Evolutionary conservation across 2,113 vertebrate genomes (phyloP).

Genomic region (Baryphthengus martii): DNA sequence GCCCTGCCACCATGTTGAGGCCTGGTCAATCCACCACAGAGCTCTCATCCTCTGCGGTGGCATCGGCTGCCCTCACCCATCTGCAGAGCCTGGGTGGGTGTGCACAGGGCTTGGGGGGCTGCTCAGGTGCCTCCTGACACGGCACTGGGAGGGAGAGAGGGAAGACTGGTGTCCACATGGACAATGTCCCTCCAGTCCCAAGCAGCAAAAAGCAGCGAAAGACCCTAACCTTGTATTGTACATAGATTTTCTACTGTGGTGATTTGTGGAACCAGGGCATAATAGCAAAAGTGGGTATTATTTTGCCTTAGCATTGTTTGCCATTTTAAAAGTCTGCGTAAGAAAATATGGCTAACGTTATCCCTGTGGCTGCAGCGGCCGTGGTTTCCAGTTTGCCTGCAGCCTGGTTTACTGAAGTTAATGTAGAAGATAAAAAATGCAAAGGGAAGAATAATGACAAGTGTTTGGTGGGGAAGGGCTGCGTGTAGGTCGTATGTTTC

Average conservation of each 20-base stretch:
- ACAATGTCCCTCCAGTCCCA: accelerated
- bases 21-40: neutral
- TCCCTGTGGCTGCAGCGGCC: neutral
- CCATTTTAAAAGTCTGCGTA: neutral
- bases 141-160: too few species aligned
- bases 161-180: neutral
- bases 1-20: neutral
- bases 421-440: neutral
- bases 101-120: neutral
- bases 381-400: neutral
- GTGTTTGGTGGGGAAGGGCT: neutral
- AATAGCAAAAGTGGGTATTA: neutral
- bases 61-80: constrained; percentile 52
- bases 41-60: neutral
- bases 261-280: neutral
- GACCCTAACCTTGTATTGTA: too few species aligned
- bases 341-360: neutral
- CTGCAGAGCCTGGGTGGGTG: constrained; percentile 75
- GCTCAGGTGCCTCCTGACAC: neutral
- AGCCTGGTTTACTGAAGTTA: neutral
- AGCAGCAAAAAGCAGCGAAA: neutral
- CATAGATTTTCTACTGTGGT: accelerated
- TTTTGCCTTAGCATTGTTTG: neutral
- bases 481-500: neutral
- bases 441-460: neutral